Evolutionary conservation across 2,113 vertebrate genomes (phyloP).

Genomic region (Syrmaticus mikado): DNA sequence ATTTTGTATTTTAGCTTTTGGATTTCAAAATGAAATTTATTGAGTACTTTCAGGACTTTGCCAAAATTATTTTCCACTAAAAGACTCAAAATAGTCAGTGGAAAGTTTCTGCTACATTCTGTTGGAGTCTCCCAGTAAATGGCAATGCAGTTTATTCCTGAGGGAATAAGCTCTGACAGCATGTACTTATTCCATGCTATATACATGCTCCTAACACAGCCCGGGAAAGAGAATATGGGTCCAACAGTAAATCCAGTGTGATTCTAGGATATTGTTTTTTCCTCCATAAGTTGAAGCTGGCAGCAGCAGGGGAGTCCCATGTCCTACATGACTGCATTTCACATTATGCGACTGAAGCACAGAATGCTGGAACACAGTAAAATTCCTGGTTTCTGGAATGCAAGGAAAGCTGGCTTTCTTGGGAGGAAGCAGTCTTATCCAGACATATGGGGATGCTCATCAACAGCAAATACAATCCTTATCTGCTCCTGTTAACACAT

Average conservation of each 20-base stretch:
- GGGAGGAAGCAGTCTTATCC: neutral
- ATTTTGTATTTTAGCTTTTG: neutral
- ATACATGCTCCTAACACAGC: neutral
- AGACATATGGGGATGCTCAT: neutral
- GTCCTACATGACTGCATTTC: neutral
- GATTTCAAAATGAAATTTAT: neutral
- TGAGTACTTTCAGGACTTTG: conserved; percentile 15
- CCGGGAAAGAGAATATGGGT: neutral
- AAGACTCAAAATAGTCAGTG: neutral
- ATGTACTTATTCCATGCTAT: neutral
- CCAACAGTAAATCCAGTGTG: neutral
- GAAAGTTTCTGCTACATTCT: neutral
- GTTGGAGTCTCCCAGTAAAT: neutral
- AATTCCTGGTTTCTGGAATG: neutral
- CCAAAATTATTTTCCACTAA: conserved; percentile 29
- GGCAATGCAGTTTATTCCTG: neutral
- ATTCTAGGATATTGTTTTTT: neutral
- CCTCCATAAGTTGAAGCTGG: fast-evolving
- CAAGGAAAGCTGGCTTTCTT: fast-evolving
- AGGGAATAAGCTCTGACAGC: neutral
- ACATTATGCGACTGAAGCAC: neutral
- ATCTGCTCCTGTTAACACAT: neutral
- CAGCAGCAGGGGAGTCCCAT: neutral
- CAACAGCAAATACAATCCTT: neutral
- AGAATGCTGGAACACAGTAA: neutral